Conservation (phyloP, 2,113 vertebrate species). For the Hiodon alosoides region DNA sequence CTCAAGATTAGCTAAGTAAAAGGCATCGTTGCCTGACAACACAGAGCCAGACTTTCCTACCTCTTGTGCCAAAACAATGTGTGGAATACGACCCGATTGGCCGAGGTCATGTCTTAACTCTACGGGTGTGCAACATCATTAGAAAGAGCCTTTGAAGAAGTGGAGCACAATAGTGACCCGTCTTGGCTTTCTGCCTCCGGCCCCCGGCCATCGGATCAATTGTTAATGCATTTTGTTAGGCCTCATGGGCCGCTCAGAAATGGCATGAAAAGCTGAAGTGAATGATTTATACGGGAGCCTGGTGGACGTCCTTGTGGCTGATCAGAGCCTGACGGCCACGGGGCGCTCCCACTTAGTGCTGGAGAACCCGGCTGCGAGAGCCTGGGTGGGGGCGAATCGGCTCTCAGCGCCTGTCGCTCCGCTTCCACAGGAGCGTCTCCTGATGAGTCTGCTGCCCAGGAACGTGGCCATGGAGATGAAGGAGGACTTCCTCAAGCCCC, state of each 20-base stretch:
- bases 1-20: no score
- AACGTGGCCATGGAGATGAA: slow-evolving; percentile 99
- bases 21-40: no score
- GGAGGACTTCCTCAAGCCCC: slow-evolving; percentile 96
- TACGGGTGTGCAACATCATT: background rate
- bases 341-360: background rate
- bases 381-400: background rate
- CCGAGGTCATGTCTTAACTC: background rate
- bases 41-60: no score
- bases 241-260: background rate
- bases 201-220: no score
- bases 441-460: slow-evolving; percentile 96
- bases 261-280: background rate
- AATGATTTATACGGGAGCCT: background rate
- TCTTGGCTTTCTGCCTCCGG: no score
- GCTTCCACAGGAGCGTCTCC: slow-evolving; percentile 80
- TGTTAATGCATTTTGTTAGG: no score
- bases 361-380: background rate
- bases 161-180: background rate
- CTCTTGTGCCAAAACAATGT: no score
- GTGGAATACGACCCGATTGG: background rate
- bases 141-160: background rate
- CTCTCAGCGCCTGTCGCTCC: slow-evolving; percentile 11
- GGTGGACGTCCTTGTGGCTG: background rate
- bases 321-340: background rate